Percentiles rank a stretch among this genome's conserved stretches.
phyloP scores from a whole-genome alignment of 2,888 invertebrate species.

The Cremastobaeus sp. region DNA sequence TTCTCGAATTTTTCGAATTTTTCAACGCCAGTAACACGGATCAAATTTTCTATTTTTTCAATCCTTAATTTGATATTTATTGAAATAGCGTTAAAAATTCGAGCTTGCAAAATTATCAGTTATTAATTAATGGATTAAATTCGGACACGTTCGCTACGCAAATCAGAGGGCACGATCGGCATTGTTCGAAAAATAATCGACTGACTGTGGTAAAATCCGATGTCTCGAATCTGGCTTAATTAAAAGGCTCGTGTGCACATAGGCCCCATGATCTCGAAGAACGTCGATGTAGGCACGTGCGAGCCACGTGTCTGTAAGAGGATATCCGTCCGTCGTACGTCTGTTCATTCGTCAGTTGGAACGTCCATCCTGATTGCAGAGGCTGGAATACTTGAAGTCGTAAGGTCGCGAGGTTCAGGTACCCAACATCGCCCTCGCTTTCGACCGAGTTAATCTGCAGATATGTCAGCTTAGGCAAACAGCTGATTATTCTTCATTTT shows the following conservation, averaged over 20 bases:
- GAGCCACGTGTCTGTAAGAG: slow-evolving; percentile 78
- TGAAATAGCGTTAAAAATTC: not conserved
- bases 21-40: too few species aligned
- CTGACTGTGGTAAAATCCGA: slow-evolving; percentile 69
- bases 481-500: slow-evolving; percentile 35
- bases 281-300: slow-evolving; percentile 74
- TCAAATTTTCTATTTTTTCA: not conserved
- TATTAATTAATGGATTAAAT: slow-evolving; percentile 11
- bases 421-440: slow-evolving; percentile 60
- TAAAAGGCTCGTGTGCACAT: slow-evolving; percentile 71
- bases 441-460: slow-evolving; percentile 51
- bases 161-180: slow-evolving; percentile 36
- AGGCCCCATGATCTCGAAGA: slow-evolving; percentile 63
- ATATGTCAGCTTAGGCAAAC: slow-evolving; percentile 51
- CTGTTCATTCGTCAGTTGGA: slow-evolving; percentile 52
- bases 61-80: not conserved
- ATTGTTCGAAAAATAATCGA: slow-evolving; percentile 52
- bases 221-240: slow-evolving; percentile 76
- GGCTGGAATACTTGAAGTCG: slow-evolving; percentile 49
- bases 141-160: slow-evolving; percentile 45
- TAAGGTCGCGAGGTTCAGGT: slow-evolving; percentile 66
- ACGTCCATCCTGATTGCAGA: slow-evolving; percentile 63
- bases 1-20: too few species aligned
- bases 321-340: slow-evolving; percentile 73
- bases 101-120: not conserved